Percentiles rank a stretch among this genome's conserved stretches.
Evolutionary conservation across 2,888 invertebrate species (phyloP).

Genomic region (Zootermopsis nevadensis): DNA sequence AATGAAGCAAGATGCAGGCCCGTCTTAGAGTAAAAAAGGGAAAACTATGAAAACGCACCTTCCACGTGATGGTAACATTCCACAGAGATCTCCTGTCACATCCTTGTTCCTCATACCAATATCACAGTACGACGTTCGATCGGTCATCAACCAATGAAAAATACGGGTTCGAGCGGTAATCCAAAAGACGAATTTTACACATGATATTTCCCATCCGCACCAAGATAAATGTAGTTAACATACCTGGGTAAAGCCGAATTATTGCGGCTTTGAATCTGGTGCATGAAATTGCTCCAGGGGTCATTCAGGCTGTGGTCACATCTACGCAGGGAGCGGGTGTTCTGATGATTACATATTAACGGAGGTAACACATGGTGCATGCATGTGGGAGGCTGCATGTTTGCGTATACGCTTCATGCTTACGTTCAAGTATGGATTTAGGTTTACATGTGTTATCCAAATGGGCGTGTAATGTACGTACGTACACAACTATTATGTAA

Average conservation of each 20-base stretch:
- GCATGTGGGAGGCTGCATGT: slow-evolving; percentile 9
- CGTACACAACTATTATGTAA: not conserved
- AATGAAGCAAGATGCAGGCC: no score
- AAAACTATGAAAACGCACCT: no score
- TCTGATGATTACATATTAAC: slow-evolving; percentile 3
- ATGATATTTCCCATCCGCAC: no score
- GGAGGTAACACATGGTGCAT: not conserved
- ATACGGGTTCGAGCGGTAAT: no score
- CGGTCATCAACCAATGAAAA: no score
- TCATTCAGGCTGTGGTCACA: not conserved
- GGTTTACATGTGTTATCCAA: not conserved
- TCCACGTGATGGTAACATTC: no score
- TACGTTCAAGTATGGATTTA: not conserved
- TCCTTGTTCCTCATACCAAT: no score
- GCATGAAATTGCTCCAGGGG: not conserved
- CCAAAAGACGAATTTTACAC: no score
- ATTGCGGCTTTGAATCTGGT: not conserved
- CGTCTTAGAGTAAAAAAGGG: no score
- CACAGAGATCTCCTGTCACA: no score
- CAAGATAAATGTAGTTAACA: not conserved
- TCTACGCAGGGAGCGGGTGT: not conserved
- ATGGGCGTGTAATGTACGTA: not conserved
- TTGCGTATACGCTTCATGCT: not conserved
- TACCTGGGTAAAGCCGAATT: not conserved
- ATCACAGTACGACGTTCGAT: no score